Percentiles rank a stretch among this genome's conserved stretches.
Evolutionary conservation across 2,888 invertebrate genomes (phyloP).

Genomic region (Oscheius onirici): DNA sequence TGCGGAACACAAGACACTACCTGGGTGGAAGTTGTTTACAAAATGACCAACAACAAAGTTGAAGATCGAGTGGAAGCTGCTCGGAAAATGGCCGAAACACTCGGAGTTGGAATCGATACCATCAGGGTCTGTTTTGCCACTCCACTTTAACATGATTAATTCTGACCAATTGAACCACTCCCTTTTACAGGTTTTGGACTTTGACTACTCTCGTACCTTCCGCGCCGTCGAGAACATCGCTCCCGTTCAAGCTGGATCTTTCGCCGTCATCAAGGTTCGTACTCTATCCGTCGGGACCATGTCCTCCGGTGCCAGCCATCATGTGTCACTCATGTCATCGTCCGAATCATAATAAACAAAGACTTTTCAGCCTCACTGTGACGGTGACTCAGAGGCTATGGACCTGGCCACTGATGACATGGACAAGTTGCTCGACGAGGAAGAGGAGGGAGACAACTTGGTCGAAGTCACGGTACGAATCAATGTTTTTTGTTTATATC

Average conservation of each 20-base stretch:
- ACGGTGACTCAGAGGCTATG: constrained; percentile 29
- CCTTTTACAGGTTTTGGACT: constrained; percentile 36
- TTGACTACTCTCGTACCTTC: constrained; percentile 39
- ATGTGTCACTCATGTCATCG: constrained; percentile 22
- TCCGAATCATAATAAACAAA: constrained; percentile 1
- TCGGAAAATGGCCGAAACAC: constrained; percentile 34
- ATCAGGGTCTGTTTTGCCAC: constrained; percentile 8
- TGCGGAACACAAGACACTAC: constrained; percentile 47
- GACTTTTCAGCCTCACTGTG: constrained; percentile 31
- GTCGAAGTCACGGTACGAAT: constrained; percentile 22
- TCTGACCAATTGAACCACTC: not conserved
- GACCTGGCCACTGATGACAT: constrained; percentile 33
- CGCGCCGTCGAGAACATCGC: constrained; percentile 38
- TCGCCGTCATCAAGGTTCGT: constrained; percentile 40
- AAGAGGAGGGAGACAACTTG: constrained; percentile 18
- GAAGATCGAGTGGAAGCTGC: constrained; percentile 37
- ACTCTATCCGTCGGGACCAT: constrained; percentile 5
- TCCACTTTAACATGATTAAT: not conserved
- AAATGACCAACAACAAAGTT: constrained; percentile 28
- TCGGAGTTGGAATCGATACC: not conserved
- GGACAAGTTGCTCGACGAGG: constrained; percentile 34
- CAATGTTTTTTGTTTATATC: not conserved
- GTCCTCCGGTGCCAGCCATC: constrained; percentile 6
- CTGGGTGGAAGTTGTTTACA: constrained; percentile 53
- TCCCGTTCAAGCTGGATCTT: constrained; percentile 35